Evolutionary conservation across 2,888 invertebrate species (phyloP).

Genomic region (Scaptodrosophila latifasciaeformis): DNA sequence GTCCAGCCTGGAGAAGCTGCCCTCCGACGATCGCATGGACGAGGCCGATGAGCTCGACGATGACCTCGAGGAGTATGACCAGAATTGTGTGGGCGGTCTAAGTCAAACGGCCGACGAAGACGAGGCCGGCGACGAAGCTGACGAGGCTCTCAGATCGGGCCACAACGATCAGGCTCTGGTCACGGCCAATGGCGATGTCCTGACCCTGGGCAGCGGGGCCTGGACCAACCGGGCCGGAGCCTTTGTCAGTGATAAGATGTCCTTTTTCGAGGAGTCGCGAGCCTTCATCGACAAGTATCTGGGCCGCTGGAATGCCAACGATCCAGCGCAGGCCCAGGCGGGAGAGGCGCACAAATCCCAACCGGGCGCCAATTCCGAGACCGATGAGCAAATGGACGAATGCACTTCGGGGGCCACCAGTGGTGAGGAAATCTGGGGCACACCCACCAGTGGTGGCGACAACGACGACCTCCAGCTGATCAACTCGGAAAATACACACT

Average conservation of each 20-base stretch:
- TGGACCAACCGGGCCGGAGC: constrained; percentile 89
- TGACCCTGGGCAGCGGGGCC: constrained; percentile 51
- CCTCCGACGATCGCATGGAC: constrained; percentile 76
- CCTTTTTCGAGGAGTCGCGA: constrained; percentile 80
- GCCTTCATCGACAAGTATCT: constrained; percentile 75
- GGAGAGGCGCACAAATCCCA: not conserved
- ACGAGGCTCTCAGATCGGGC: constrained; percentile 38
- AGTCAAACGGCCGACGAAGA: too few relatives aligned
- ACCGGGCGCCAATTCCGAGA: constrained; percentile 45
- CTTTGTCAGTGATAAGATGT: constrained; percentile 88
- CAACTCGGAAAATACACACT: constrained; percentile 82
- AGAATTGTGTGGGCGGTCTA: constrained; percentile 49
- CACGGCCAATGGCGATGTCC: constrained; percentile 47
- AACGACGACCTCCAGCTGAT: constrained; percentile 83
- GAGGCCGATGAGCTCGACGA: constrained; percentile 76
- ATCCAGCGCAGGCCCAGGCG: constrained; percentile 48
- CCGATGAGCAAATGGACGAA: constrained; percentile 81
- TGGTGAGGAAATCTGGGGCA: constrained; percentile 92
- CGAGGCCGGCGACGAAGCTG: constrained; percentile 48
- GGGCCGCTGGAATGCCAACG: constrained; percentile 77
- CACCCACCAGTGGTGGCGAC: constrained; percentile 89
- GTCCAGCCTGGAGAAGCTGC: constrained; percentile 83
- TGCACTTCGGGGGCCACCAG: constrained; percentile 90
- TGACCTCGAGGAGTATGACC: constrained; percentile 68
- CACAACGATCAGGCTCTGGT: constrained; percentile 24